phyloP scores from a whole-genome alignment of 1,140 invertebrate genomes.

The Drosophila burlai region DNA sequence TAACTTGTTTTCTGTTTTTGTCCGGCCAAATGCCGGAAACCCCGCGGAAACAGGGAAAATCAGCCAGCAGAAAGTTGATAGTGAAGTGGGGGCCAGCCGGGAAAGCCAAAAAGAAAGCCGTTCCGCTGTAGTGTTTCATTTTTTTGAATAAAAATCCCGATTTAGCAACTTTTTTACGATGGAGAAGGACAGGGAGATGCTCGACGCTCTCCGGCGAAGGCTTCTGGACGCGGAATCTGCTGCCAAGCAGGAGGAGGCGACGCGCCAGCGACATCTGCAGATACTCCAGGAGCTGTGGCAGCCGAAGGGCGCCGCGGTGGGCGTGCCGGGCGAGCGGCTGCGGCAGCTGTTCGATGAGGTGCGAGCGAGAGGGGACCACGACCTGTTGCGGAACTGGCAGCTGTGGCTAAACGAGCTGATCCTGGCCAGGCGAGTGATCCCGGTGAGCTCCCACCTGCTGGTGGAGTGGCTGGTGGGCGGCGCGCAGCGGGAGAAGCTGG shows the following conservation, averaged over 20 bases:
- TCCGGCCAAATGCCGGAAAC: too few species aligned
- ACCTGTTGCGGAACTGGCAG: slow-evolving; percentile 50
- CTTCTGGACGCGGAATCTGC: slow-evolving; percentile 6
- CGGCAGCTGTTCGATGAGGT: slow-evolving; percentile 43
- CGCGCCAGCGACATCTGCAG: slow-evolving; percentile 38
- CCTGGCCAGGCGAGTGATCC: slow-evolving; percentile 10
- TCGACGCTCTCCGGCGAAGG: slow-evolving; percentile 33
- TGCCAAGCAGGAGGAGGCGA: slow-evolving; percentile 5
- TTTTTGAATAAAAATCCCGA: too few species aligned
- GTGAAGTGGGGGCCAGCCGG: too few species aligned
- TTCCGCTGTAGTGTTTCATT: too few species aligned
- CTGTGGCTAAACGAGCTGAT: slow-evolving; percentile 57
- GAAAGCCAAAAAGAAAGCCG: too few species aligned
- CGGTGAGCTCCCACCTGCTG: slow-evolving; percentile 28
- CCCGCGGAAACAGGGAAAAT: too few species aligned
- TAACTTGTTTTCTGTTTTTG: too few species aligned
- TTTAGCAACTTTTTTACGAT: too few species aligned
- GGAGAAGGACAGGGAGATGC: slow-evolving; percentile 56
- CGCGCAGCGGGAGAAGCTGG: background rate
- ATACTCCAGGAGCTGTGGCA: slow-evolving; percentile 37
- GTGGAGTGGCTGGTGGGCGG: slow-evolving; percentile 37
- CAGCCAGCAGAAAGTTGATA: too few species aligned
- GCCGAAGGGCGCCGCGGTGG: background rate
- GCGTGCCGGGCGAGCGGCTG: slow-evolving; percentile 38
- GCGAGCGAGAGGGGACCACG: slow-evolving; percentile 10